Conservation (phyloP, 1,140 invertebrate species). For the Dreissena polymorpha region DNA sequence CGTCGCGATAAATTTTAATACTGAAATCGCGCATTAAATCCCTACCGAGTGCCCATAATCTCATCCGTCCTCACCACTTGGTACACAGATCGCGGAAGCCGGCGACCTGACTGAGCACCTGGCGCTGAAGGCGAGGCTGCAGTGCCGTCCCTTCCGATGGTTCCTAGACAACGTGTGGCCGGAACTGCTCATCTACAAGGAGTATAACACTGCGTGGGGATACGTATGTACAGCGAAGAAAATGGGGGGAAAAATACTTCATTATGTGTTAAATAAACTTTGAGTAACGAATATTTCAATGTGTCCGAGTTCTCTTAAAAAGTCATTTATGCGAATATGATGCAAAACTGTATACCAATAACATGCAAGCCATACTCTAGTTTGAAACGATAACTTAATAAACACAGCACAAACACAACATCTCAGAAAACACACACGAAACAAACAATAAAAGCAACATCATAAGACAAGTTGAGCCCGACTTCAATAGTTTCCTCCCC, state of each 20-base stretch:
- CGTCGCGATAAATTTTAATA: too few relatives aligned
- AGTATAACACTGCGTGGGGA: constrained; percentile 62
- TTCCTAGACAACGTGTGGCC: constrained; percentile 98
- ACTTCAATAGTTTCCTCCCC: too few relatives aligned
- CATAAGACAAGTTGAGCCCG: too few relatives aligned
- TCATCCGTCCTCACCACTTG: too few relatives aligned
- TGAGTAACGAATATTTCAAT: neutral
- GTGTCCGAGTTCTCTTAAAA: neutral
- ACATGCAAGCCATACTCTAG: neutral
- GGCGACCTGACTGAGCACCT: constrained; percentile 84
- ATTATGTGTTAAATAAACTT: neutral
- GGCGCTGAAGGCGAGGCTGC: constrained; percentile 86
- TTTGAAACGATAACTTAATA: neutral
- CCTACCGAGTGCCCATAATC: too few relatives aligned
- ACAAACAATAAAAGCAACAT: too few relatives aligned
- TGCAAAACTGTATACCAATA: neutral
- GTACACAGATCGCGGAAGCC: constrained; percentile 38
- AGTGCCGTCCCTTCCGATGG: constrained; percentile 98
- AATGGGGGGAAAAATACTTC: neutral
- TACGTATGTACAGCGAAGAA: constrained; percentile 54
- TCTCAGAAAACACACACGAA: too few relatives aligned
- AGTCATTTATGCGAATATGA: neutral
- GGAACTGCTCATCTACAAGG: constrained; percentile 78
- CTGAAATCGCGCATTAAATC: too few relatives aligned
- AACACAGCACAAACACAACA: neutral